Conservation (phyloP, 1,140 invertebrate species). For the Macrosteles quadrilineatus region DNA sequence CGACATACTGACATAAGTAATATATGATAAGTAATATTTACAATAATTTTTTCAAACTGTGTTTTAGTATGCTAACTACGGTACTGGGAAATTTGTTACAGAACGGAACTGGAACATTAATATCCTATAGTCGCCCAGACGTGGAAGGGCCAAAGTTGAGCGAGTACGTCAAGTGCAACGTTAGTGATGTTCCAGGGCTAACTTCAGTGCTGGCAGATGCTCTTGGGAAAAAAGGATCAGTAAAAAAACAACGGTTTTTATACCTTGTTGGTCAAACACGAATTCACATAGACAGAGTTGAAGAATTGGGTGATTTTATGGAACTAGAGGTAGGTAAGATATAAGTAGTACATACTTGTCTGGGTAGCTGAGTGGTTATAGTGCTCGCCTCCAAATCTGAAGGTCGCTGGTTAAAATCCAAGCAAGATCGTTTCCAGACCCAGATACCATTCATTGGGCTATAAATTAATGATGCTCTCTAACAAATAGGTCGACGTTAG, state of each 20-base stretch:
- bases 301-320: constrained; percentile 80
- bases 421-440: too few relatives aligned
- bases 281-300: constrained; percentile 84
- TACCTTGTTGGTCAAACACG: constrained; percentile 82
- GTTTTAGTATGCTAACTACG: background rate
- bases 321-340: constrained; percentile 81
- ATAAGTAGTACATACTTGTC: too few relatives aligned
- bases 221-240: constrained; percentile 64
- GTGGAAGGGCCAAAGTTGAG: constrained; percentile 67
- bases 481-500: too few relatives aligned
- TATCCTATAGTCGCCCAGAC: constrained; percentile 77
- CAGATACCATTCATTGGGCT: too few relatives aligned
- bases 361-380: too few relatives aligned
- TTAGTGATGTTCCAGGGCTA: constrained; percentile 48
- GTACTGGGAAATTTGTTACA: constrained; percentile 42
- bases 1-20: too few relatives aligned
- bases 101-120: constrained; percentile 62
- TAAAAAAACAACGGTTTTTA: constrained; percentile 73
- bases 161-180: constrained; percentile 48
- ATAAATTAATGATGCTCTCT: too few relatives aligned
- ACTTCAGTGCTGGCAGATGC: constrained; percentile 56
- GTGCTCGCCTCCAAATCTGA: too few relatives aligned
- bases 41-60: constrained; percentile 19
- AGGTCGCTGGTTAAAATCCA: too few relatives aligned
- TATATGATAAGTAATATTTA: too few relatives aligned